phyloP scores from a whole-genome alignment of 2,113 vertebrate species.

The Gnathonemus longibarbis region DNA sequence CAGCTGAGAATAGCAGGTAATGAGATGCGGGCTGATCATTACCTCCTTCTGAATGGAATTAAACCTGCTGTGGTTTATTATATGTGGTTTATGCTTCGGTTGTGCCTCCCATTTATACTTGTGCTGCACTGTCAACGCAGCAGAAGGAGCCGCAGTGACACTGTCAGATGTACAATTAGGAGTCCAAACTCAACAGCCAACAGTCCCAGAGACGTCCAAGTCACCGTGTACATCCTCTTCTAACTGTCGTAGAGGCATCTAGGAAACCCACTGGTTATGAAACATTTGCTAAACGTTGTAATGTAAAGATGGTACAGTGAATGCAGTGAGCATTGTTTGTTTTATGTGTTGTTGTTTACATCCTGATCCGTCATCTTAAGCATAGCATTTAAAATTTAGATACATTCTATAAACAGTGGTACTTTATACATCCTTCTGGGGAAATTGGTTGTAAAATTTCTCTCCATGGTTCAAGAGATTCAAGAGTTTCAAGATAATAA shows the following conservation, averaged over 20 bases:
- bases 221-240: not conserved
- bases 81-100: not conserved
- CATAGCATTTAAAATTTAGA: not conserved
- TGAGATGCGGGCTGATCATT: not conserved
- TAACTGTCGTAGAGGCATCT: not conserved
- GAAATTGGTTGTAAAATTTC: not conserved
- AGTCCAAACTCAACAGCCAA: not conserved
- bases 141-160: not conserved
- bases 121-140: not conserved
- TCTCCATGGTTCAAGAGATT: not conserved
- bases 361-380: not conserved
- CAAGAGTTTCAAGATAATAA: not conserved
- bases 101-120: not conserved
- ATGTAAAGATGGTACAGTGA: not conserved
- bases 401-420: not conserved
- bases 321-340: not conserved
- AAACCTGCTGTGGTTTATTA: not conserved
- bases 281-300: not conserved
- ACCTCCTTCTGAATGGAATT: not conserved
- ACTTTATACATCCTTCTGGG: not conserved
- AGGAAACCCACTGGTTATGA: not conserved
- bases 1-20: not conserved
- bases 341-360: not conserved
- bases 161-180: not conserved
- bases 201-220: not conserved